Evolutionary conservation across 2,888 invertebrate genomes (phyloP).

Genomic region (Drosophila niveifrons): DNA sequence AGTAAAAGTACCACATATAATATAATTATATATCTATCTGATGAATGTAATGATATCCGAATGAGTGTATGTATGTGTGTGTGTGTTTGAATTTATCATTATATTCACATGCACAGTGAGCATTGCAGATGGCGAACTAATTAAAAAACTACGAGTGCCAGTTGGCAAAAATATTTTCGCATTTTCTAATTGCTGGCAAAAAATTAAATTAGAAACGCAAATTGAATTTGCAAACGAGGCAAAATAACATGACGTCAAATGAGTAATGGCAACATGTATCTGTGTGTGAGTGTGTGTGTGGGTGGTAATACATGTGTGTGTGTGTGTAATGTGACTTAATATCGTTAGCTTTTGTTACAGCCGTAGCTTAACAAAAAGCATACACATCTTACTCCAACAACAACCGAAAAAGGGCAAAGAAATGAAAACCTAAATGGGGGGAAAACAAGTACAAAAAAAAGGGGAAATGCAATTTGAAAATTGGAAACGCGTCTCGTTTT

Average conservation of each 20-base stretch:
- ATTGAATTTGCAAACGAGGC: slow-evolving; percentile 71
- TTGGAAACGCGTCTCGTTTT: slow-evolving; percentile 58
- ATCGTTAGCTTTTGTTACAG: slow-evolving; percentile 51
- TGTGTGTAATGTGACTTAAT: slow-evolving; percentile 43
- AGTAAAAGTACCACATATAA: slow-evolving; percentile 7
- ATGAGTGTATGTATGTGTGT: neutral
- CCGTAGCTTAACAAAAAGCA: slow-evolving; percentile 38
- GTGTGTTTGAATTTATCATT: slow-evolving; percentile 35
- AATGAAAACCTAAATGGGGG: slow-evolving; percentile 11
- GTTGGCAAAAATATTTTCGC: slow-evolving; percentile 72
- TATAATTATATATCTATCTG: slow-evolving; percentile 14
- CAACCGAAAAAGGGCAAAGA: slow-evolving; percentile 1
- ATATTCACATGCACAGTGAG: slow-evolving; percentile 22
- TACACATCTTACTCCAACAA: slow-evolving; percentile 17
- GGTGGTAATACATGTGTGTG: neutral
- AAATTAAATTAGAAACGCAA: slow-evolving; percentile 72
- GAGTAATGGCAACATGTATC: slow-evolving; percentile 58
- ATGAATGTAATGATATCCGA: neutral
- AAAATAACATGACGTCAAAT: slow-evolving; percentile 64
- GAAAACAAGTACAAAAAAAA: slow-evolving; percentile 6
- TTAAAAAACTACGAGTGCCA: slow-evolving; percentile 63
- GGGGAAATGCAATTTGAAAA: slow-evolving; percentile 70
- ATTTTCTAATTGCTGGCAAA: slow-evolving; percentile 66
- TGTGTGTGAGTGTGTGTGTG: neutral
- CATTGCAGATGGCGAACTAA: slow-evolving; percentile 56